Evolutionary conservation across 2,888 invertebrate genomes (phyloP).

Genomic region (Pammene fasciana): DNA sequence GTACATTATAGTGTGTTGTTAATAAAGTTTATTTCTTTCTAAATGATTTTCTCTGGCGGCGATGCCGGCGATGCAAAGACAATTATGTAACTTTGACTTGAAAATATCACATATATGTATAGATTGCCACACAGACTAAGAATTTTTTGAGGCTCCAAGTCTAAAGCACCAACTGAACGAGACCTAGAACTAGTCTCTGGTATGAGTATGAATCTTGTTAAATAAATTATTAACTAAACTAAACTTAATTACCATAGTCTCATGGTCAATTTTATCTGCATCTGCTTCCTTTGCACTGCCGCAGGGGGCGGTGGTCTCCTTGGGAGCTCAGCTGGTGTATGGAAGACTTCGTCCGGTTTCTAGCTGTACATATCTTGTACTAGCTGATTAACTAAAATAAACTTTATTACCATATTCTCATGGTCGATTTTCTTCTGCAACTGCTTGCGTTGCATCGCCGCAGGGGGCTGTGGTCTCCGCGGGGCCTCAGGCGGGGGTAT

Average conservation of each 20-base stretch:
- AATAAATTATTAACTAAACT: background rate
- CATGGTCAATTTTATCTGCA: conserved; percentile 83
- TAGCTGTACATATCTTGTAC: conserved; percentile 74
- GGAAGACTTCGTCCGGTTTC: conserved; percentile 56
- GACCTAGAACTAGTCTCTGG: too few relatives aligned
- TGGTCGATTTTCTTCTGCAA: conserved; percentile 83
- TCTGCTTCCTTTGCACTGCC: conserved; percentile 58
- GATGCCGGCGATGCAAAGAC: too few relatives aligned
- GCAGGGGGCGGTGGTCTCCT: conserved; percentile 68
- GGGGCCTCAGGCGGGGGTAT: conserved; percentile 57
- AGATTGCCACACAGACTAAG: too few relatives aligned
- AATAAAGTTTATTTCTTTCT: too few relatives aligned
- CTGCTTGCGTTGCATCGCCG: conserved; percentile 79
- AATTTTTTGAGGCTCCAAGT: too few relatives aligned
- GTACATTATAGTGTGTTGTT: too few relatives aligned
- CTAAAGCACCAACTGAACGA: too few relatives aligned
- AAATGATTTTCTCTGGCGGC: too few relatives aligned
- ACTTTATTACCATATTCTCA: conserved; percentile 65
- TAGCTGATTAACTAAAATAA: background rate
- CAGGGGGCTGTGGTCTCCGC: conserved; percentile 63
- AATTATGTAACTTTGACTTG: too few relatives aligned
- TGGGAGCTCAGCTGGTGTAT: conserved; percentile 46
- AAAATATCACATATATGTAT: too few relatives aligned
- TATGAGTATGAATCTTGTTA: too few relatives aligned
- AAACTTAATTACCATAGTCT: conserved; percentile 60